A percentile compares a stretch with the other conserved stretches of the same genome.
These are phyloP conservation scores for Exaiptasia diaphana DNA, from an alignment of 64 coral and sea anemone genomes.

Conservation along the genomic window DNA sequence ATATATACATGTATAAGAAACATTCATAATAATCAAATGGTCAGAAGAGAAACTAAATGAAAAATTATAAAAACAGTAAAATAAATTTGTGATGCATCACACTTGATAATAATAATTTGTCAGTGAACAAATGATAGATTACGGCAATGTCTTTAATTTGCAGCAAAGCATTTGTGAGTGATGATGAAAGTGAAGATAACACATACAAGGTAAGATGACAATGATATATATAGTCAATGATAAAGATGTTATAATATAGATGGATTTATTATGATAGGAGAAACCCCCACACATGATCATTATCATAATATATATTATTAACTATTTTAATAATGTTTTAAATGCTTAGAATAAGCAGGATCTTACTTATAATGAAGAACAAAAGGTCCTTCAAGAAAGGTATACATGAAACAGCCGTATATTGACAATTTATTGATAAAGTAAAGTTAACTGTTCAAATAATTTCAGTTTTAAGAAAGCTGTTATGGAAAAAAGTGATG, in stretches of 20 bases:
- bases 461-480: conserved; percentile 72
- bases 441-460: neutral
- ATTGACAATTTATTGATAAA: neutral
- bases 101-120: no score
- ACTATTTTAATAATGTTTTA: neutral
- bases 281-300: neutral
- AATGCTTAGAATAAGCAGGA: conserved; percentile 5
- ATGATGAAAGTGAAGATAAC: conserved; percentile 45
- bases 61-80: neutral
- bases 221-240: neutral
- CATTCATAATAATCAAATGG: no score
- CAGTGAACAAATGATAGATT: no score
- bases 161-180: conserved; percentile 87
- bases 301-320: neutral
- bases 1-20: neutral
- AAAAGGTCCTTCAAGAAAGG: conserved; percentile 82
- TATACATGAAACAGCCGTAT: neutral
- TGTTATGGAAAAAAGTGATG: conserved; percentile 45
- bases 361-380: conserved; percentile 73
- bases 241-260: neutral
- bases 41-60: no score
- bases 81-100: no score
- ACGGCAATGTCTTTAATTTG: neutral
- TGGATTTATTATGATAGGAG: neutral
- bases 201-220: conserved; percentile 3